Conservation (phyloP, 2,113 vertebrate genomes). For the Lanius ludovicianus region DNA sequence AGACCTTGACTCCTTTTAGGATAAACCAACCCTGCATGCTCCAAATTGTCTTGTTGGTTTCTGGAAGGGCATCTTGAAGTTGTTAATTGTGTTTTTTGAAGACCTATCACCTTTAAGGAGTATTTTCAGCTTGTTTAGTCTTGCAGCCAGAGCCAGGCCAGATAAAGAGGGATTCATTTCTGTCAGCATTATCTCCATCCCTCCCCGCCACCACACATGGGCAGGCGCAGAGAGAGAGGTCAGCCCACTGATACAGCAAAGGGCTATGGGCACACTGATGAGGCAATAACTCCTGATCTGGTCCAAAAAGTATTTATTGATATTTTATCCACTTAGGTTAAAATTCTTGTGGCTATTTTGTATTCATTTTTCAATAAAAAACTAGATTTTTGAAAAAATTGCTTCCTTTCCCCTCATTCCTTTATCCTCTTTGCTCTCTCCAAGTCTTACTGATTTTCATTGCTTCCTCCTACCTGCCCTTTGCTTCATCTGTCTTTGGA, state of each 20-base stretch:
- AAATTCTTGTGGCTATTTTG: not conserved
- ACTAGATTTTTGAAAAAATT: not conserved
- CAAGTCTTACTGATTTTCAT: not conserved
- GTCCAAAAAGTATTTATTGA: not conserved
- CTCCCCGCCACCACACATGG: not conserved
- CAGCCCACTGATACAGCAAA: not conserved
- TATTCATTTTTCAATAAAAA: slow-evolving; percentile 34
- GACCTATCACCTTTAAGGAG: not conserved
- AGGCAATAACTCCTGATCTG: not conserved
- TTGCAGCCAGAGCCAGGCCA: not conserved
- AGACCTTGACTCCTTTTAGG: not conserved
- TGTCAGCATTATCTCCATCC: not conserved
- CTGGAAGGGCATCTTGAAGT: not conserved
- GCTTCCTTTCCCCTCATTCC: not conserved
- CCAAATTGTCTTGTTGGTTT: not conserved
- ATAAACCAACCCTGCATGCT: not conserved
- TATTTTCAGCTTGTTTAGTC: not conserved
- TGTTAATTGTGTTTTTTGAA: not conserved
- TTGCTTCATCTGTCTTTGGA: not conserved
- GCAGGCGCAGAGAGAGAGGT: not conserved
- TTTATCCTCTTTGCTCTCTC: not conserved
- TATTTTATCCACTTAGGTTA: not conserved
- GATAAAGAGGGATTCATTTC: not conserved
- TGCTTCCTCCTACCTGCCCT: not conserved
- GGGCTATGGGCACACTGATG: not conserved